Evolutionary conservation across 1,140 invertebrate species (phyloP), one percentile per base, ranked within the genome.

Genomic region (Holcopasites calliopsidis): DNA sequence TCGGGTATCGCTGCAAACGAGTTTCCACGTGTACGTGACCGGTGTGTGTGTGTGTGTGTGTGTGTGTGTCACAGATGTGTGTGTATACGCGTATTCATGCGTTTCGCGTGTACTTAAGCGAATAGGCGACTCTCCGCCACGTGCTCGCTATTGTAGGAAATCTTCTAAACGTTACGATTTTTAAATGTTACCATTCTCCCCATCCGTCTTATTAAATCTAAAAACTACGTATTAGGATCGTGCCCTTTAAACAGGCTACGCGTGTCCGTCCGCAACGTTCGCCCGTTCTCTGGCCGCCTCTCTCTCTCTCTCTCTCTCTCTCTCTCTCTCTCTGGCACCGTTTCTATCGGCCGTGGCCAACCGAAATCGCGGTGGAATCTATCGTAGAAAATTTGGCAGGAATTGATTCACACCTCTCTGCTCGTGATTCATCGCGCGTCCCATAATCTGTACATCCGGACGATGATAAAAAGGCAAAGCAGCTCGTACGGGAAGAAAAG

Each of bases 81-180:
- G 52, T 28, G 23, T 58, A 4, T 31, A 10, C 44, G 52, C 71
- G 33, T 18, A 40, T 76, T 64, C 33, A 16, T 47, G 21, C 55
- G 26, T 66, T 23, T 68, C 40, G n/a, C 64, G 60, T 77, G 49
- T 80, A 42, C 50, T 81, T 73, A 77, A 81, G 74, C 80, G 50
- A 77, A 69, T 73, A 81, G 33, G 57, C 21, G 33, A 33, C 21
- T 60, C 31, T 64, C 28, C 10, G 13, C 47, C 65, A 66, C 66
- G 44, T 26, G 65, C 7, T 35, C 57, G 35, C 68, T 82, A 77
- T n/a, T 81, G 61, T 77, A 82, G 57, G 79, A 82, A 81, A 82
- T 40, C 50, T 55, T 80, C 79, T 81, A 82, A 76, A 76, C 61
- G 71, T 77, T 82, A 77, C 60, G 68, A 74, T 82, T 77, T 60